These are phyloP conservation scores for Cichladusa arquata DNA, from an alignment of 2,113 vertebrate species.

Conservation along the genomic window DNA sequence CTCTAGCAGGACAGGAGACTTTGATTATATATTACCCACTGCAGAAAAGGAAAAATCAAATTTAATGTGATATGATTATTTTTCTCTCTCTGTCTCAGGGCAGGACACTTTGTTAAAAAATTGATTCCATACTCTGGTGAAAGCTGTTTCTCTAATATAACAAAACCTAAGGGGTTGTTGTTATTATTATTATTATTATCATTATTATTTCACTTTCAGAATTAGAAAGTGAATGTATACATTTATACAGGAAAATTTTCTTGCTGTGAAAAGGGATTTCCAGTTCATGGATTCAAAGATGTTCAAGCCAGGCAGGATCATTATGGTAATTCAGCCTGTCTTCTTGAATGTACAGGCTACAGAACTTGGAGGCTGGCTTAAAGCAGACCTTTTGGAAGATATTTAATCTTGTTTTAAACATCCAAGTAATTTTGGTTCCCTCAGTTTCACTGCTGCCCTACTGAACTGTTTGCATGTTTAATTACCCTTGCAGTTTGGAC, in stretches of 20 bases:
- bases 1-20: neutral
- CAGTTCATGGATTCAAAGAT: neutral
- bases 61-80: neutral
- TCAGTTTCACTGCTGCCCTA: neutral
- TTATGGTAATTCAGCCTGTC: neutral
- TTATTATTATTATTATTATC: fast-evolving
- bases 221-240: neutral
- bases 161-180: neutral
- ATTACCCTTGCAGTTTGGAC: neutral
- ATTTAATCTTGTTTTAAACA: neutral
- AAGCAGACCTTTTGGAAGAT: neutral
- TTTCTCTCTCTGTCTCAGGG: neutral
- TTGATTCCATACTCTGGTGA: fast-evolving
- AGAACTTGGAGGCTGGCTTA: neutral
- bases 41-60: neutral
- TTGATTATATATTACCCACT: neutral
- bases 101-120: neutral
- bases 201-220: neutral
- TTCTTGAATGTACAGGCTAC: neutral
- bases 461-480: slow-evolving; percentile 1
- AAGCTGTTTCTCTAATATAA: neutral
- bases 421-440: neutral
- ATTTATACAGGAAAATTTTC: neutral
- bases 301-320: neutral
- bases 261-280: neutral